These are phyloP conservation scores for Perca flavescens DNA, from an alignment of 2,113 vertebrate species.

Conservation along the genomic window DNA sequence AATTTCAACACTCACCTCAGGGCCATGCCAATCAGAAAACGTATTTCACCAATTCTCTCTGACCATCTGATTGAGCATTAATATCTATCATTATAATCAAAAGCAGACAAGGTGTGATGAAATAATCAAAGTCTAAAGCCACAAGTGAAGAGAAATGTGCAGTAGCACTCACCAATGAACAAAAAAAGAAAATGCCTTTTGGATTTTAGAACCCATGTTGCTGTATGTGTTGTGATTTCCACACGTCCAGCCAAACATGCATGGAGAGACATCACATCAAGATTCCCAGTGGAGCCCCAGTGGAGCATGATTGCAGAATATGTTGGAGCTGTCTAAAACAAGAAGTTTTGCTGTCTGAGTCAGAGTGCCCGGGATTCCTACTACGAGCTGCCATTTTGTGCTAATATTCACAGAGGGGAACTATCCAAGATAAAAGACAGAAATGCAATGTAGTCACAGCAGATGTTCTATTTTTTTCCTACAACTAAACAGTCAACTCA, in stretches of 20 bases:
- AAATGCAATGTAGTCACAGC: background rate
- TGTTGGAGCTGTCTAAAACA: constrained; percentile 13
- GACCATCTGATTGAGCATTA: constrained; percentile 38
- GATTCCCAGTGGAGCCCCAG: background rate
- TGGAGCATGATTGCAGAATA: constrained; percentile 23
- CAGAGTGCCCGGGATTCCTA: background rate
- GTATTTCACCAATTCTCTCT: background rate
- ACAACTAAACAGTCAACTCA: background rate
- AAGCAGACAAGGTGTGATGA: constrained; percentile 8
- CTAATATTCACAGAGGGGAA: background rate
- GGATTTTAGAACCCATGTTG: background rate
- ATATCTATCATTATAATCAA: constrained; percentile 54
- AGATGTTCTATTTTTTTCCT: background rate
- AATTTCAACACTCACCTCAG: background rate
- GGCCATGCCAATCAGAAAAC: background rate
- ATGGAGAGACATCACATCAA: background rate
- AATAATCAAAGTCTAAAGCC: background rate
- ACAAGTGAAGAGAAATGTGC: background rate
- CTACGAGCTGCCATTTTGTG: constrained; percentile 16
- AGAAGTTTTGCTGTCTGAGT: background rate
- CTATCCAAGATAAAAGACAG: background rate
- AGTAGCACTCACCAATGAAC: background rate
- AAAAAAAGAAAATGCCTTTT: no score
- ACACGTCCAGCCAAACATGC: background rate
- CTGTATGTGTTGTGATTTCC: constrained; percentile 7